Conservation (phyloP, 2,113 vertebrate species). For the Hippopotamus amphibius region DNA sequence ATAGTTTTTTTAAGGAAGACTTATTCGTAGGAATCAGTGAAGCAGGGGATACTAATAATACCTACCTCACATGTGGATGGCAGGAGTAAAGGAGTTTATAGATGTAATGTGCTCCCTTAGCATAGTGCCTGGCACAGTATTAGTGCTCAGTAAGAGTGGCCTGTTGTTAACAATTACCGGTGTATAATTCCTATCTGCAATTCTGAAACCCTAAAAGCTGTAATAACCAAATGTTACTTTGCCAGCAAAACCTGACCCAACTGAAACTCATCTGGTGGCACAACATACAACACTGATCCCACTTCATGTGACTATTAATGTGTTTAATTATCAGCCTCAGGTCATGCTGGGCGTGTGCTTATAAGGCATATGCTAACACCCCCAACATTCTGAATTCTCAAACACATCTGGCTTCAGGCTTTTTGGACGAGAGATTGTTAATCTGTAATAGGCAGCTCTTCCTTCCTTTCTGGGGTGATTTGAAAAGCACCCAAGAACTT, state of each 20-base stretch:
- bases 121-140: background rate
- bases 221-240: background rate
- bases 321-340: background rate
- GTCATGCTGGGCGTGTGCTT: background rate
- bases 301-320: background rate
- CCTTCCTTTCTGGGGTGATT: background rate
- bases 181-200: background rate
- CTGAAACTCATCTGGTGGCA: background rate
- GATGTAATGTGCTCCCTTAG: background rate
- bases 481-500: constrained; percentile 41
- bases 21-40: background rate
- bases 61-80: background rate
- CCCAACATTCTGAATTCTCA: background rate
- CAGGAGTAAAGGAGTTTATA: background rate
- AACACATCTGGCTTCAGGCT: background rate
- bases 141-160: background rate
- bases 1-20: background rate
- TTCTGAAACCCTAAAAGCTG: constrained; percentile 41
- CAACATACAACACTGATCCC: background rate
- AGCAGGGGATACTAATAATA: background rate
- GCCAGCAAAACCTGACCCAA: background rate
- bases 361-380: background rate
- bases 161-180: background rate
- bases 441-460: background rate
- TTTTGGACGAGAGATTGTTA: background rate